Evolutionary conservation across 2,797 vertebrate species (phyloP).

Genomic region (Ciconia nigra): DNA sequence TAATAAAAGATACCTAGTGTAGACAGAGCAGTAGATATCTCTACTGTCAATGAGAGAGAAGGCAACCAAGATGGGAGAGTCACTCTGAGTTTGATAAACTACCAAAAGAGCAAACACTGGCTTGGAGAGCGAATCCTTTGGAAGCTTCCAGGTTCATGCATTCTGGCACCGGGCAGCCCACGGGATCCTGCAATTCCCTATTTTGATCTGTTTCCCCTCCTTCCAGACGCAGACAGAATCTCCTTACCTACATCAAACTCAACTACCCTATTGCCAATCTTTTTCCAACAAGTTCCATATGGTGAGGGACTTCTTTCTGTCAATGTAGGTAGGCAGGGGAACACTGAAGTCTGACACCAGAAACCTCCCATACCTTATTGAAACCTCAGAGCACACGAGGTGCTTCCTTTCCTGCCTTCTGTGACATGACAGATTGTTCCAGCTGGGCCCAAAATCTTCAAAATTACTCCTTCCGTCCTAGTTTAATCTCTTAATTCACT

Average conservation of each 20-base stretch:
- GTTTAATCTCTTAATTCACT: not conserved
- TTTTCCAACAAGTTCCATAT: not conserved
- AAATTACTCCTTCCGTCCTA: not conserved
- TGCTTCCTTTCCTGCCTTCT: not conserved
- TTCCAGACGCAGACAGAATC: not conserved
- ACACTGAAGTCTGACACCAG: not conserved
- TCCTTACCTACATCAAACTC: not conserved
- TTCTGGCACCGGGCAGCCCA: not conserved
- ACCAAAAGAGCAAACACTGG: not conserved
- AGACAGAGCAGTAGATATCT: not conserved
- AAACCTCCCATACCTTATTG: not conserved
- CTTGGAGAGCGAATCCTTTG: not conserved
- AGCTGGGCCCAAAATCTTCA: not conserved
- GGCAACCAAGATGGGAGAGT: not conserved
- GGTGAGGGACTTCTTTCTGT: not conserved
- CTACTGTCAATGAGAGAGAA: not conserved
- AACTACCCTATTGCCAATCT: not conserved
- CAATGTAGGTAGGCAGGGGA: not conserved
- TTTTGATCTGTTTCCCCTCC: not conserved
- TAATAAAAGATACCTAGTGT: not conserved
- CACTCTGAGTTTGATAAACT: not conserved
- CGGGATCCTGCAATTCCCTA: not conserved
- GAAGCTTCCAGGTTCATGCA: not conserved
- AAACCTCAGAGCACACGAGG: not conserved
- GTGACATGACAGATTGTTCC: not conserved